Conservation (phyloP, 2,797 vertebrate genomes). For the Hydrocynus forskahlii region DNA sequence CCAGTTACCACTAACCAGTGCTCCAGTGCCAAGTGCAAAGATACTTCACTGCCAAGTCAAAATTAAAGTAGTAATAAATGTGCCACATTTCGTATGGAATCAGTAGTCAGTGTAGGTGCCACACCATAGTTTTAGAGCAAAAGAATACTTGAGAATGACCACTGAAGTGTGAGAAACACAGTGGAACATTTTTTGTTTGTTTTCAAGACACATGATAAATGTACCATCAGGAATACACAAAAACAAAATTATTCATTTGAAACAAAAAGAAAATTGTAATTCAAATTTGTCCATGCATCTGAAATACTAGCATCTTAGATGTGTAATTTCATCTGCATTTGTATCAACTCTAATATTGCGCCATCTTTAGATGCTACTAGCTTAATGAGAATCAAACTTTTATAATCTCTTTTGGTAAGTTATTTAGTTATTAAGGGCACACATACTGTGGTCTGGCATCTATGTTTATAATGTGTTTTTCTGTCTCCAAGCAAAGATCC, state of each 20-base stretch:
- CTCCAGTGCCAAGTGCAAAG: not conserved
- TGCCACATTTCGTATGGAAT: no score
- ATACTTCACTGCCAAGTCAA: not conserved
- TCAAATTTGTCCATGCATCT: no score
- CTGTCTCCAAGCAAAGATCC: not conserved
- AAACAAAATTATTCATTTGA: no score
- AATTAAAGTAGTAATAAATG: no score
- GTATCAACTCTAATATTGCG: no score
- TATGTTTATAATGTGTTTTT: not conserved
- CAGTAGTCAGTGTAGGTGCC: not conserved
- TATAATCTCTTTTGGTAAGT: not conserved
- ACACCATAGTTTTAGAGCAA: not conserved
- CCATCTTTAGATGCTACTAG: no score
- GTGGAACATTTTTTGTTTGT: not conserved
- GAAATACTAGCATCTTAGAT: no score
- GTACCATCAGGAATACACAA: not conserved
- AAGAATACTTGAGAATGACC: not conserved
- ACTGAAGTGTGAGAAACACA: not conserved
- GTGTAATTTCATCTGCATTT: no score
- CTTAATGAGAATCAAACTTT: no score
- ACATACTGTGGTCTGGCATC: not conserved
- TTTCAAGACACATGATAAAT: not conserved
- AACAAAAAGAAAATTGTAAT: no score
- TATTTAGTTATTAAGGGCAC: not conserved
- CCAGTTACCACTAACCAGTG: not conserved